Conservation (phyloP, 2,888 invertebrate species). For the Ecliptopera silaceata region DNA sequence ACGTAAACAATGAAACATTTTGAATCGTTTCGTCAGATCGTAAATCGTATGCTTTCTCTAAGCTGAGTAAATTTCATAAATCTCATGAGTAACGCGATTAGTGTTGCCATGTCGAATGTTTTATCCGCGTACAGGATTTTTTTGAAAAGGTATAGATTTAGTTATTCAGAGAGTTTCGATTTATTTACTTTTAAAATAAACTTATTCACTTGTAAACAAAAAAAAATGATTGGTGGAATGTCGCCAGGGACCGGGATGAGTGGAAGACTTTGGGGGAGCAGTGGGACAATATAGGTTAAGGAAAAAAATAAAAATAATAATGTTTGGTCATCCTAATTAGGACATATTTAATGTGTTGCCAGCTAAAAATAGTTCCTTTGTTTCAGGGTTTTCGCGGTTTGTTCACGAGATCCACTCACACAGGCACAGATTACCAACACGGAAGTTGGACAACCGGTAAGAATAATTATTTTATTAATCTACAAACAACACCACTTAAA, state of each 20-base stretch:
- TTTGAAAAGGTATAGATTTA: too few relatives aligned
- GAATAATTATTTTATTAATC: slow-evolving; percentile 39
- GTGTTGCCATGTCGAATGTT: background rate
- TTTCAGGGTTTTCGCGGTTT: slow-evolving; percentile 68
- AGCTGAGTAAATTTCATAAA: slow-evolving; percentile 45
- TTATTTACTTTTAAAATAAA: too few relatives aligned
- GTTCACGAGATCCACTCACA: slow-evolving; percentile 54
- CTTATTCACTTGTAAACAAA: too few relatives aligned
- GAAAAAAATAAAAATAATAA: too few relatives aligned
- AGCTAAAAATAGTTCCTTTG: slow-evolving; percentile 40
- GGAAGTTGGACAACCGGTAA: slow-evolving; percentile 65
- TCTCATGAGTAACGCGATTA: slow-evolving; percentile 36
- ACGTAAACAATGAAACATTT: slow-evolving; percentile 4
- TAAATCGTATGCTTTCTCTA: slow-evolving; percentile 33
- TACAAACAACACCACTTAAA: too few relatives aligned
- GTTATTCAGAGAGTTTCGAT: too few relatives aligned
- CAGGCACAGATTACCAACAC: slow-evolving; percentile 62
- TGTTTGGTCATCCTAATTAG: background rate
- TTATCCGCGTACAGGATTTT: too few relatives aligned
- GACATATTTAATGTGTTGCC: background rate
- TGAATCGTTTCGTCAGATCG: slow-evolving; percentile 32
- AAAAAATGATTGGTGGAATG: too few relatives aligned
- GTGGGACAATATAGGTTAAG: too few relatives aligned
- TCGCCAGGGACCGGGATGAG: too few relatives aligned
- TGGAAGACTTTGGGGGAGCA: too few relatives aligned